phyloP scores from a whole-genome alignment of 64 coral and sea anemone species.

The Acropora tenuis region DNA sequence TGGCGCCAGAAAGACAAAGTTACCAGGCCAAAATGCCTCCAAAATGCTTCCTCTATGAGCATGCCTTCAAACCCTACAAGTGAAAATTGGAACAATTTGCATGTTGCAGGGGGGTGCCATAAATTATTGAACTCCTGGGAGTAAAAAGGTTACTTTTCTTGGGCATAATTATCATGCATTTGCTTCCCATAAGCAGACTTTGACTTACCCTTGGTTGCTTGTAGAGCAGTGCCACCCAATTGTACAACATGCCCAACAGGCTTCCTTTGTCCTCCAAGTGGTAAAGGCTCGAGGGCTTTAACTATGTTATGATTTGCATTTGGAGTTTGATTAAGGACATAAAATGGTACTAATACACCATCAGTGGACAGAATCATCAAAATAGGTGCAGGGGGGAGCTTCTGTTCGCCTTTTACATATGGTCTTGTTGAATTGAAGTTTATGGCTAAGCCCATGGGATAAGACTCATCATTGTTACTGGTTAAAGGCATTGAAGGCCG shows the following conservation, averaged over 20 bases:
- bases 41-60: too few species aligned
- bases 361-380: constrained; percentile 88
- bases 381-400: constrained; percentile 83
- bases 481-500: constrained; percentile 82
- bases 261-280: constrained; percentile 63
- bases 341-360: constrained; percentile 93
- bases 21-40: too few species aligned
- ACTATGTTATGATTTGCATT: constrained; percentile 58
- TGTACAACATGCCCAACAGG: background rate
- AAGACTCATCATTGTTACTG: constrained; percentile 84
- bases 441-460: constrained; percentile 86
- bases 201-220: background rate
- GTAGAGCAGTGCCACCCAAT: background rate
- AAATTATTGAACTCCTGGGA: too few species aligned
- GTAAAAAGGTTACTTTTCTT: too few species aligned
- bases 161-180: background rate
- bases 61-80: too few species aligned
- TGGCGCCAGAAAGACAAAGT: too few species aligned
- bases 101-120: too few species aligned
- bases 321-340: constrained; percentile 94
- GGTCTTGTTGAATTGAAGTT: constrained; percentile 60
- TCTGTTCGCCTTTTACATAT: constrained; percentile 72
- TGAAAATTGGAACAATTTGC: too few species aligned
- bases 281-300: constrained; percentile 63
- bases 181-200: background rate